phyloP scores from a whole-genome alignment of 2,113 vertebrate genomes.

The Boulengeromyrus knoepffleri region DNA sequence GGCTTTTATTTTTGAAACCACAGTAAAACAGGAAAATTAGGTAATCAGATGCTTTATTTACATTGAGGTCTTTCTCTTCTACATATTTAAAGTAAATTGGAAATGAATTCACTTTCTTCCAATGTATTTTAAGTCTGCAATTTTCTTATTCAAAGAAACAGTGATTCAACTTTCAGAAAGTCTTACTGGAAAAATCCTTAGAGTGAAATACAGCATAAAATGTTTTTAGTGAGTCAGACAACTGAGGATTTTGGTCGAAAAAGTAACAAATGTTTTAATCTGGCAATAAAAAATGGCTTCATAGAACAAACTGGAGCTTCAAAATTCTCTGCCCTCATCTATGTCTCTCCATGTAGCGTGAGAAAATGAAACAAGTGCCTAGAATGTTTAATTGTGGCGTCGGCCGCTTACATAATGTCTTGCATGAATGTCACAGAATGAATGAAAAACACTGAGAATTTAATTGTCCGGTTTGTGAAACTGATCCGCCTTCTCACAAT shows the following conservation, averaged over 20 bases:
- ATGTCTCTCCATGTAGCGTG: background rate
- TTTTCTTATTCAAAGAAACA: slow-evolving; percentile 3
- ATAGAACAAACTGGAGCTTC: background rate
- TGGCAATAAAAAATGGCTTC: background rate
- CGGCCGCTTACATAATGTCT: background rate
- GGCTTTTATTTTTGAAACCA: slow-evolving; percentile 18
- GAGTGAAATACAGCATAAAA: background rate
- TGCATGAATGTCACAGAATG: background rate
- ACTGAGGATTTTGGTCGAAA: background rate
- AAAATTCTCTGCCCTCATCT: background rate
- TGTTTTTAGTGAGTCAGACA: background rate
- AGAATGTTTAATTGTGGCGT: background rate
- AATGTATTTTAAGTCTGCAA: slow-evolving; percentile 19
- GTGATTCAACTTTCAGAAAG: slow-evolving; percentile 4
- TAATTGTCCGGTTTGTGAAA: background rate
- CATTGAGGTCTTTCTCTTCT: slow-evolving; percentile 21
- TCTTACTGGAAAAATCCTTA: background rate
- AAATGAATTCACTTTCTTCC: slow-evolving; percentile 12
- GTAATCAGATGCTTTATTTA: slow-evolving; percentile 26
- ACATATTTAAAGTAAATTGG: slow-evolving; percentile 18
- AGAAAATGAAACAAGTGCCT: background rate
- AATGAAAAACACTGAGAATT: background rate
- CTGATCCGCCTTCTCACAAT: background rate
- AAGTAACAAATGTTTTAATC: background rate
- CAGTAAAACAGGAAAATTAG: slow-evolving; percentile 24